Conservation (phyloP, 2,888 invertebrate species). For the Epistrophe grossulariae region DNA sequence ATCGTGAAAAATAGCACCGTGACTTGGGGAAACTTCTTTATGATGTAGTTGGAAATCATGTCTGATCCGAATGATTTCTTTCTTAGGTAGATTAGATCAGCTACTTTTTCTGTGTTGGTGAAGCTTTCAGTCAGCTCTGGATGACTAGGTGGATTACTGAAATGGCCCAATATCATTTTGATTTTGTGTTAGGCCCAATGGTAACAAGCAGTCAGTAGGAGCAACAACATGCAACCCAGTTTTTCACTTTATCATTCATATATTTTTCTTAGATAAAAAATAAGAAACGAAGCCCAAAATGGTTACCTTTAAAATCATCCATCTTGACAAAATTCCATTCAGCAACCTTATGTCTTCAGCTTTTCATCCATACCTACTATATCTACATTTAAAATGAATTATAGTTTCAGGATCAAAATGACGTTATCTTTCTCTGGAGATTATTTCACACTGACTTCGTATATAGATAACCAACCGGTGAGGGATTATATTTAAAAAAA, state of each 20-base stretch:
- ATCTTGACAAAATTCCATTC: neutral
- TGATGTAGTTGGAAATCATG: too few relatives aligned
- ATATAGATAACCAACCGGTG: neutral
- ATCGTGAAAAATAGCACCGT: too few relatives aligned
- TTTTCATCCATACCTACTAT: neutral
- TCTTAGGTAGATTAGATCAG: too few relatives aligned
- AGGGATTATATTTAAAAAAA: neutral
- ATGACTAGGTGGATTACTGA: too few relatives aligned
- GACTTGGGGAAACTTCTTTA: too few relatives aligned
- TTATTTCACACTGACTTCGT: neutral
- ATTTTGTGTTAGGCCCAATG: too few relatives aligned
- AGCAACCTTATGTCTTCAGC: neutral
- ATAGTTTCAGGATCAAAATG: neutral
- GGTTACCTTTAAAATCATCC: neutral
- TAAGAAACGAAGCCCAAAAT: too few relatives aligned
- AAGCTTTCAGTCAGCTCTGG: too few relatives aligned
- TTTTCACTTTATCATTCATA: neutral
- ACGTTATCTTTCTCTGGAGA: constrained; percentile 2
- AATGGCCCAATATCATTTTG: too few relatives aligned
- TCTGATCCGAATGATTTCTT: too few relatives aligned
- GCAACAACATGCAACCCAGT: neutral
- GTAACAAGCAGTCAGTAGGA: neutral
- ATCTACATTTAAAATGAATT: neutral
- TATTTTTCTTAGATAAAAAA: too few relatives aligned
- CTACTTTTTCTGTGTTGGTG: too few relatives aligned